Evolutionary conservation across 2,113 vertebrate species (phyloP).

Genomic region (Stigmatopora nigra): DNA sequence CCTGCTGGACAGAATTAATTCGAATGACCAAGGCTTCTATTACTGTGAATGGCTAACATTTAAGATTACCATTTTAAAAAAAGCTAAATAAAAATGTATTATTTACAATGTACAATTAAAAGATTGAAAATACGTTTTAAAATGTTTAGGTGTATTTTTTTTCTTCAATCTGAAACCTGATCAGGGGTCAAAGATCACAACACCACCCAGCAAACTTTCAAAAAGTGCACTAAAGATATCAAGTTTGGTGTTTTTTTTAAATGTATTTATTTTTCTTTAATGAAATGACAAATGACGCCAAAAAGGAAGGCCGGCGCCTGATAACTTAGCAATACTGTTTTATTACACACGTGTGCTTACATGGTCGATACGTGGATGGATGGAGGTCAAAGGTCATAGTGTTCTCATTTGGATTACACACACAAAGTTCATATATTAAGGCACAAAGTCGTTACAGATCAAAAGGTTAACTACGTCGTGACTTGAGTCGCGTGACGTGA

Average conservation of each 20-base stretch:
- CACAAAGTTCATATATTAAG: constrained; percentile 44
- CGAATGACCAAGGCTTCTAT: not conserved
- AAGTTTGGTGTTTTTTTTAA: not conserved
- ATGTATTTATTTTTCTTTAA: not conserved
- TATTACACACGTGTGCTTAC: constrained; percentile 69
- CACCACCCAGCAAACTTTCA: not conserved
- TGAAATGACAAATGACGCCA: not conserved
- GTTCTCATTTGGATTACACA: constrained; percentile 23
- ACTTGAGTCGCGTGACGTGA: constrained; percentile 38
- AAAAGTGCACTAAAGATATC: not conserved
- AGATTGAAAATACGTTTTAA: not conserved
- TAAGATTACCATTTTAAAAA: too few relatives aligned
- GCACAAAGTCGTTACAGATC: constrained; percentile 50
- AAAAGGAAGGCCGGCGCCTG: constrained; percentile 19
- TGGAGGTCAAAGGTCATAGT: constrained; percentile 5
- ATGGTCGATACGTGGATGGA: constrained; percentile 29
- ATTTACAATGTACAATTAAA: too few relatives aligned
- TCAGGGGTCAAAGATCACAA: too few relatives aligned
- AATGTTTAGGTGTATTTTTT: not conserved
- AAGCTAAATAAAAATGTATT: too few relatives aligned
- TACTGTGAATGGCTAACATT: too few relatives aligned
- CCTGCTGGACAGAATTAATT: not conserved
- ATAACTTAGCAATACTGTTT: constrained; percentile 98
- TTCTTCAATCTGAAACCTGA: too few relatives aligned
- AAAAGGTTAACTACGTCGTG: constrained; percentile 31